Evolutionary conservation across 2,888 invertebrate genomes (phyloP).

Genomic region (Pecten maximus): DNA sequence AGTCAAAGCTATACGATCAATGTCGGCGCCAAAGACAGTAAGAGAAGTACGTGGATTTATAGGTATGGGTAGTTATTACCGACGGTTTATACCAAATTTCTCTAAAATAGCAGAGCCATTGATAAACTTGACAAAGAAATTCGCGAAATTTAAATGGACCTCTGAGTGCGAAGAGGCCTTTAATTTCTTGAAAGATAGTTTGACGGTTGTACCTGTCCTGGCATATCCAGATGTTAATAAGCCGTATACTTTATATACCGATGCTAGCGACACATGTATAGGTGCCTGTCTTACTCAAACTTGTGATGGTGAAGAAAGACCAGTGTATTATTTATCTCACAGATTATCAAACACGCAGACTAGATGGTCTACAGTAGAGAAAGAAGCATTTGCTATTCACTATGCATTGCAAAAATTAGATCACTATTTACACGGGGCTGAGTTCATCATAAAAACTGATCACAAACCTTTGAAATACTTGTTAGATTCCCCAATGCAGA

Average conservation of each 20-base stretch:
- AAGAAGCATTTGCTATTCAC: too few relatives aligned
- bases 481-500: conserved; percentile 45
- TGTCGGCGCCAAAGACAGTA: neutral
- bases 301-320: neutral
- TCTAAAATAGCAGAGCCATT: conserved; percentile 49
- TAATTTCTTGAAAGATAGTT: conserved; percentile 43
- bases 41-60: neutral
- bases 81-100: neutral
- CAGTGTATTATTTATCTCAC: conserved; percentile 40
- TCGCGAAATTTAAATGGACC: conserved; percentile 41
- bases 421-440: conserved; percentile 33
- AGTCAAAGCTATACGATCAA: neutral
- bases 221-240: conserved; percentile 38
- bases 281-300: conserved; percentile 21
- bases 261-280: conserved; percentile 34
- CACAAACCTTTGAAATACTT: conserved; percentile 47
- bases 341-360: conserved; percentile 38
- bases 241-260: conserved; percentile 42
- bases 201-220: conserved; percentile 39
- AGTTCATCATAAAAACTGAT: conserved; percentile 36
- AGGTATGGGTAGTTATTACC: neutral
- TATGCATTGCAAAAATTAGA: too few relatives aligned
- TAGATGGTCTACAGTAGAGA: conserved; percentile 38
- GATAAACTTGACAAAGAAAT: conserved; percentile 46
- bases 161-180: conserved; percentile 37